These are phyloP conservation scores for Diphyllodes magnificus DNA, from an alignment of 2,113 vertebrate species.

Conservation along the genomic window DNA sequence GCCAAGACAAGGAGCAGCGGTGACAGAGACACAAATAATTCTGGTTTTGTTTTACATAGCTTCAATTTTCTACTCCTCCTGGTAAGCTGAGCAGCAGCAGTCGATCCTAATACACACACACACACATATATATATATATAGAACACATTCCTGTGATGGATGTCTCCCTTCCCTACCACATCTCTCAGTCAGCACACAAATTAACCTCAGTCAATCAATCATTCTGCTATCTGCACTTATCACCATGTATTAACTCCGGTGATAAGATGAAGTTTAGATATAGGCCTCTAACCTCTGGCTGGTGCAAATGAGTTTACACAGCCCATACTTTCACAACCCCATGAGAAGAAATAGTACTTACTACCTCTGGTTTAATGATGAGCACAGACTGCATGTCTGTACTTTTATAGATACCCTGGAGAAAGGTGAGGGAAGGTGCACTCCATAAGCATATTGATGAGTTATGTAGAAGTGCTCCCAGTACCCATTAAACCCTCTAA, in stretches of 20 bases:
- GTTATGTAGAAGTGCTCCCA: not conserved
- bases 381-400: not conserved
- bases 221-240: not conserved
- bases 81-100: not conserved
- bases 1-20: not conserved
- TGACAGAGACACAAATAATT: not conserved
- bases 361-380: not conserved
- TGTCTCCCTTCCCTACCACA: not conserved
- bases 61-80: not conserved
- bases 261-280: not conserved
- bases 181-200: not conserved
- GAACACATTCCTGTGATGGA: not conserved
- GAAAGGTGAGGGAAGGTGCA: conserved; percentile 26
- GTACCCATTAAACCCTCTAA: conserved; percentile 5
- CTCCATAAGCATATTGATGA: conserved; percentile 40
- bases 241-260: not conserved
- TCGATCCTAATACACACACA: not conserved
- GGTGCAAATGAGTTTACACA: conserved; percentile 26
- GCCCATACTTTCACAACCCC: not conserved
- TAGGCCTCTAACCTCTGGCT: not conserved
- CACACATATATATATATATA: not conserved
- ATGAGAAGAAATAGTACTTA: not conserved
- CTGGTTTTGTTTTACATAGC: not conserved
- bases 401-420: conserved; percentile 32
- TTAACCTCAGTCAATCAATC: conserved; percentile 33